These are phyloP conservation scores for Colaptes auratus DNA, from an alignment of 2,113 vertebrate genomes.

Conservation along the genomic window DNA sequence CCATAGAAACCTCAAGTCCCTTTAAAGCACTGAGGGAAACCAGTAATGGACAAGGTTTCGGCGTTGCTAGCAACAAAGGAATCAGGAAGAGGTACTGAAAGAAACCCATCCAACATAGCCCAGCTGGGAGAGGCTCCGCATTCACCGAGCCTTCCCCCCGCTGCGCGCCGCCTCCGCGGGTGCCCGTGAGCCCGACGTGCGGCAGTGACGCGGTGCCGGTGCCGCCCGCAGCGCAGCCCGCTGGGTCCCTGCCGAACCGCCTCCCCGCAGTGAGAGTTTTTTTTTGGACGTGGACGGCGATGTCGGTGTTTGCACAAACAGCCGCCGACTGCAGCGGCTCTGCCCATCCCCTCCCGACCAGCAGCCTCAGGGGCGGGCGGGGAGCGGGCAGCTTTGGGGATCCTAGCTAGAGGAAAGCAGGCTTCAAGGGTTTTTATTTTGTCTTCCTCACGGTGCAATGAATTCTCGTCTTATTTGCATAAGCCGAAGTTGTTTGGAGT, in stretches of 20 bases:
- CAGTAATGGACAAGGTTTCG: not conserved
- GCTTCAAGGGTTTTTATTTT: not conserved
- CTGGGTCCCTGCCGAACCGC: not conserved
- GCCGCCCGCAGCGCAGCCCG: not conserved
- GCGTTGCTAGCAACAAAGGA: constrained; percentile 57
- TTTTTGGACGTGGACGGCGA: constrained; percentile 21
- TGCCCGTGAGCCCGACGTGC: not conserved
- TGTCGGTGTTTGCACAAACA: constrained; percentile 41
- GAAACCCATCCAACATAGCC: not conserved
- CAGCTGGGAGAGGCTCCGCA: constrained; percentile 12
- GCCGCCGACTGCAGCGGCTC: constrained; percentile 10
- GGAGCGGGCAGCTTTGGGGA: not conserved
- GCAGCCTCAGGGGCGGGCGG: not conserved
- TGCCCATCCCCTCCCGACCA: not conserved
- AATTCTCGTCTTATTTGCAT: constrained; percentile 19
- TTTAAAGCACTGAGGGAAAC: constrained; percentile 32
- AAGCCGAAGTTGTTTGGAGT: not conserved
- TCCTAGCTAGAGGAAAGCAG: not conserved
- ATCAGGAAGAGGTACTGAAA: constrained; percentile 36
- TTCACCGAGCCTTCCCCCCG: not conserved
- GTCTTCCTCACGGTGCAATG: not conserved
- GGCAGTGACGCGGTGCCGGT: constrained; percentile 12
- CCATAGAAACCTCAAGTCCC: constrained; percentile 26
- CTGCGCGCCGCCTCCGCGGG: constrained; percentile 53
- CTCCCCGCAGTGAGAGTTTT: not conserved